Base-by-base conservation (phyloP, 2,888 invertebrate species). In the Leptura quadrifasciata region DNA sequence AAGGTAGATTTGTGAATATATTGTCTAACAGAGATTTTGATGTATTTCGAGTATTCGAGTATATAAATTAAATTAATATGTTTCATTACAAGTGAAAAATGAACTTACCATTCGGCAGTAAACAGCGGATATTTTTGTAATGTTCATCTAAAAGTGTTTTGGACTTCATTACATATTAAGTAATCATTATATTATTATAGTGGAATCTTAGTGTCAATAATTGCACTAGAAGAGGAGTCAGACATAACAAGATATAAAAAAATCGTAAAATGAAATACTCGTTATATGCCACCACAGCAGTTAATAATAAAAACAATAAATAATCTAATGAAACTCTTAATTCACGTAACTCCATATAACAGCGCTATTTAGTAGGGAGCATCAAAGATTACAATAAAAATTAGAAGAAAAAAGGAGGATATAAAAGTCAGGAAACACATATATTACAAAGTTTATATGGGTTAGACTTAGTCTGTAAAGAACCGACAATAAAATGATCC, bases 371-470 rank as follows among this genome's bases (percentile, higher is more conserved):
- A 69, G 69, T 24, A 58, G 58, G 61, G 57, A 57, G 21, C 20
- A 57, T 57, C 57, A 57, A 12, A 24, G 61, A 71, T 18, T 24
- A 61, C 61, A 52, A 61, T 61, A 61, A 71, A 52, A 47, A 71
- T 71, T 61, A 47, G 61, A 27, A 73, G 67, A 70, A 78, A 76
- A 84, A 80, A 84, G 81, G 82, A 79, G 80, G 83, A 78, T 84
- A 82, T 88, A 85, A 88, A 88, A 86, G 88, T 88, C 88, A 85
- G 84, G 84, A 84, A 87, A 87, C 87, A 88, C 88, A 88, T 88
- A 88, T 88, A 88, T 88, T 88, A 88, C 88, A 87, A 88, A 88
- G 88, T 89, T 89, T 89, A 88, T 88, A 88, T 86, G 86, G 86
- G 86, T 87, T 86, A 85, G 87, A 87, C 85, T 86, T 83, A 87